Percentiles rank a stretch among this genome's conserved stretches.
phyloP scores from a whole-genome alignment of 1,140 invertebrate species.

The Helicoverpa zea region DNA sequence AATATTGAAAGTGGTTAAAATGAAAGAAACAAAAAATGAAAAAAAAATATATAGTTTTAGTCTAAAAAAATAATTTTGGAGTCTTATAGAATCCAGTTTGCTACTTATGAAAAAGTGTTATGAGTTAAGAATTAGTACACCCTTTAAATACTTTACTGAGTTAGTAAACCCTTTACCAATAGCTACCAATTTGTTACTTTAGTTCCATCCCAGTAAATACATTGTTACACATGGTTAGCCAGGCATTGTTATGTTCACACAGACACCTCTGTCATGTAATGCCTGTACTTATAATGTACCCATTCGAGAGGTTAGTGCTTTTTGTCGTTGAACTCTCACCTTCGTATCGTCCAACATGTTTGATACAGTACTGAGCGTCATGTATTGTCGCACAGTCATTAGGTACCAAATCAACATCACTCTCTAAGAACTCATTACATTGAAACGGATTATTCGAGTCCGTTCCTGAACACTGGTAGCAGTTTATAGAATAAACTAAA shows the following conservation, averaged over 20 bases:
- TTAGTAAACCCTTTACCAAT: too few relatives aligned
- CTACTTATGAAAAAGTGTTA: too few relatives aligned
- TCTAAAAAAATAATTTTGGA: too few relatives aligned
- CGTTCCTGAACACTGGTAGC: constrained; percentile 96
- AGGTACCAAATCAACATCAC: constrained; percentile 90
- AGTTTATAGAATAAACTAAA: constrained; percentile 90
- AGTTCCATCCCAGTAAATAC: neutral
- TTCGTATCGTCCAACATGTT: constrained; percentile 97
- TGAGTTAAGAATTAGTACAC: too few relatives aligned
- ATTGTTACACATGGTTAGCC: neutral
- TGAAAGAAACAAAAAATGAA: too few relatives aligned
- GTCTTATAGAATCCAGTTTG: too few relatives aligned
- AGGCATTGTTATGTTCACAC: neutral
- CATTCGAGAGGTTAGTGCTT: neutral
- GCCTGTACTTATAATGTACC: neutral
- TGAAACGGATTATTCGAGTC: constrained; percentile 93
- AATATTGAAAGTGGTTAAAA: too few relatives aligned
- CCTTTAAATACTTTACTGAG: neutral
- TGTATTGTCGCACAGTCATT: constrained; percentile 93
- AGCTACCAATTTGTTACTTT: too few relatives aligned
- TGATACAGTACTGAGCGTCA: constrained; percentile 96
- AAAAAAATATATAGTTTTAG: too few relatives aligned
- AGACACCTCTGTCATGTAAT: neutral
- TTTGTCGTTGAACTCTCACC: constrained; percentile 88
- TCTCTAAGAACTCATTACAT: constrained; percentile 94